Percentiles rank a stretch among this genome's conserved stretches.
Conservation (phyloP, 30 jellyfish, hydroid and myxozoan genomes). For the Aurelia sp. region DNA sequence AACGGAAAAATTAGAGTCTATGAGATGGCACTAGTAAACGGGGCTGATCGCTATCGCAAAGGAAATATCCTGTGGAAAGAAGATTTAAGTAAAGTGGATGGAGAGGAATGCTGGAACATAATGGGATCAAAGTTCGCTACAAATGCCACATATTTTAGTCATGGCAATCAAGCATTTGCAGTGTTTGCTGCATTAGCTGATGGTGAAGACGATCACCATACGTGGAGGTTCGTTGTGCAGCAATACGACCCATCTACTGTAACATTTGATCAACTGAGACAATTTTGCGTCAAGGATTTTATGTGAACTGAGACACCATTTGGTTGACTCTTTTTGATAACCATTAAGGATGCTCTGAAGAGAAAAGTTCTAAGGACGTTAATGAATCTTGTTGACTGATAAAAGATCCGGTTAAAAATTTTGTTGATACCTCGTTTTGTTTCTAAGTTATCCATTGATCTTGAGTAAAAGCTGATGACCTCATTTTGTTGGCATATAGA, state of each 20-base stretch:
- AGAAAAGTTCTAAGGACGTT: too few relatives aligned
- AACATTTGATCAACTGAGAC: too few relatives aligned
- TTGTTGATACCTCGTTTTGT: too few relatives aligned
- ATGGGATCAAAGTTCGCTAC: neutral
- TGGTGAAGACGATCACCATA: neutral
- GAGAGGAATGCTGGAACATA: neutral
- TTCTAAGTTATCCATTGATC: too few relatives aligned
- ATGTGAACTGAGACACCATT: too few relatives aligned
- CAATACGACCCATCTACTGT: slow-evolving; percentile 4
- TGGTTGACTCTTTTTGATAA: too few relatives aligned
- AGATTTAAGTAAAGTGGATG: neutral
- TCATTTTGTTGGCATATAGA: too few relatives aligned
- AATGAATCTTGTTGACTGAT: too few relatives aligned
- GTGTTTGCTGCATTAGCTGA: neutral
- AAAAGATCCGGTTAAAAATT: too few relatives aligned
- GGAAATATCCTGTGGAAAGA: neutral
- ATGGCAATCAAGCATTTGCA: neutral
- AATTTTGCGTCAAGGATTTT: too few relatives aligned
- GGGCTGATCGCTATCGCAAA: neutral
- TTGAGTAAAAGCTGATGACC: too few relatives aligned
- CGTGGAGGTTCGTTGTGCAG: slow-evolving; percentile 32
- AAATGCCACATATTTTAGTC: neutral
- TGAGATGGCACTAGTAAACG: slow-evolving; percentile 19
- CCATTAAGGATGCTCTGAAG: too few relatives aligned
- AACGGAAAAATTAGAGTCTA: slow-evolving; percentile 11